Conservation (phyloP, 2,113 vertebrate genomes). For the Toxotes jaculatrix region DNA sequence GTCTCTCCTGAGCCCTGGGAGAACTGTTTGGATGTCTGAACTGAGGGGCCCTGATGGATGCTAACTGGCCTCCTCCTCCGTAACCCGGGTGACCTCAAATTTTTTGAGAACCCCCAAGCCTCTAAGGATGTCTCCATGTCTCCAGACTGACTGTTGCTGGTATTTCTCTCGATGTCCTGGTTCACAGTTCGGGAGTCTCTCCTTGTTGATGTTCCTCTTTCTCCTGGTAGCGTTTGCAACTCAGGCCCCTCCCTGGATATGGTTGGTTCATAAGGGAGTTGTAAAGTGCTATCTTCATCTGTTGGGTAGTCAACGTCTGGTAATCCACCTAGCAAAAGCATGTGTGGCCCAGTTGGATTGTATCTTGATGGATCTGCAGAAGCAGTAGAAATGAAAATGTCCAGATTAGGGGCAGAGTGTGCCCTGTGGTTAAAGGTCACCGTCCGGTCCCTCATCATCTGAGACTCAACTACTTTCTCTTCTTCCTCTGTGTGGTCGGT, state of each 20-base stretch:
- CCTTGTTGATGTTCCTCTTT: conserved; percentile 5
- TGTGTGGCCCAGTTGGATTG: conserved; percentile 32
- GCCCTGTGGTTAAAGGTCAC: conserved; percentile 46
- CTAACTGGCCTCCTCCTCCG: conserved; percentile 61
- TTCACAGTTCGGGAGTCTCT: conserved; percentile 34
- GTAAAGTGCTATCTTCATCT: conserved; percentile 31
- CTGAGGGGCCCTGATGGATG: conserved; percentile 12
- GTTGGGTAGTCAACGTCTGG: conserved; percentile 73
- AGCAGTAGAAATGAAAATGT: background rate
- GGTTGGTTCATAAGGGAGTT: background rate
- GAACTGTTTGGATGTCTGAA: conserved; percentile 12
- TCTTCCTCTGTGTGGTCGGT: conserved; percentile 37
- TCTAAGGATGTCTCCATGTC: conserved; percentile 48
- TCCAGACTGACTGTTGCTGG: conserved; percentile 24
- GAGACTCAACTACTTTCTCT: conserved; percentile 26
- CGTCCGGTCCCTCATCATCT: conserved; percentile 30
- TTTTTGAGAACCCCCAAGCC: conserved; percentile 48
- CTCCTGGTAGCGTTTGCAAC: background rate
- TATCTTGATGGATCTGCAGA: conserved; percentile 2
- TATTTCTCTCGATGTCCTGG: conserved; percentile 37
- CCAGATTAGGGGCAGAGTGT: conserved; percentile 12
- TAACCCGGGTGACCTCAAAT: conserved; percentile 70
- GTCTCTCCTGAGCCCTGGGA: background rate
- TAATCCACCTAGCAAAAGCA: conserved; percentile 47
- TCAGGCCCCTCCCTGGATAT: background rate